These are phyloP conservation scores for Sepiola atlantica DNA, from an alignment of 2,888 invertebrate species.

Conservation along the genomic window DNA sequence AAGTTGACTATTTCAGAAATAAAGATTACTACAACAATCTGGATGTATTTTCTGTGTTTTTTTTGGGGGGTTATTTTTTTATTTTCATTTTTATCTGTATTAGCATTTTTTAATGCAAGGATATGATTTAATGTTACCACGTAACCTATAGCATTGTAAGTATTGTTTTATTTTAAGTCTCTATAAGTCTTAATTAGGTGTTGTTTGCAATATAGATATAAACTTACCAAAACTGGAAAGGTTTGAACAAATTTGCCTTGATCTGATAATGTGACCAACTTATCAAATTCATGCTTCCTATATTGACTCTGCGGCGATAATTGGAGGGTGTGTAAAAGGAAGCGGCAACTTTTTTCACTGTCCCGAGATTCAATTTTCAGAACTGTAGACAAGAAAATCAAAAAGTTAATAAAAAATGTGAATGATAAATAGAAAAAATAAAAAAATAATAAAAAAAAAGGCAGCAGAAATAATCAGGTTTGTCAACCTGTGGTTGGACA, in stretches of 20 bases:
- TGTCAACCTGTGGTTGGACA: no score
- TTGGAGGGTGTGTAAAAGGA: constrained; percentile 92
- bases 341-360: constrained; percentile 81
- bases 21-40: no score
- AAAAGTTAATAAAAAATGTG: neutral
- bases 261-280: constrained; percentile 80
- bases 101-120: no score
- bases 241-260: constrained; percentile 83
- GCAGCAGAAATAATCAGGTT: neutral
- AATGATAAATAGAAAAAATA: neutral
- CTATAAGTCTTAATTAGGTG: no score
- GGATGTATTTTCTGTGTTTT: no score
- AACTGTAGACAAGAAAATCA: constrained; percentile 58
- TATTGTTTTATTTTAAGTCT: no score
- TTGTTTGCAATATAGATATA: neutral
- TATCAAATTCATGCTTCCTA: constrained; percentile 85
- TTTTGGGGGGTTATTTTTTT: no score
- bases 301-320: constrained; percentile 86
- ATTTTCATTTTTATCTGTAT: no score
- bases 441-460: neutral
- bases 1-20: no score
- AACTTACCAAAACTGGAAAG: constrained; percentile 83
- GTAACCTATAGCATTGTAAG: no score
- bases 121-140: no score
- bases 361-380: constrained; percentile 75